Conservation (phyloP, 2,113 vertebrate species). For the Callaeas wilsoni region DNA sequence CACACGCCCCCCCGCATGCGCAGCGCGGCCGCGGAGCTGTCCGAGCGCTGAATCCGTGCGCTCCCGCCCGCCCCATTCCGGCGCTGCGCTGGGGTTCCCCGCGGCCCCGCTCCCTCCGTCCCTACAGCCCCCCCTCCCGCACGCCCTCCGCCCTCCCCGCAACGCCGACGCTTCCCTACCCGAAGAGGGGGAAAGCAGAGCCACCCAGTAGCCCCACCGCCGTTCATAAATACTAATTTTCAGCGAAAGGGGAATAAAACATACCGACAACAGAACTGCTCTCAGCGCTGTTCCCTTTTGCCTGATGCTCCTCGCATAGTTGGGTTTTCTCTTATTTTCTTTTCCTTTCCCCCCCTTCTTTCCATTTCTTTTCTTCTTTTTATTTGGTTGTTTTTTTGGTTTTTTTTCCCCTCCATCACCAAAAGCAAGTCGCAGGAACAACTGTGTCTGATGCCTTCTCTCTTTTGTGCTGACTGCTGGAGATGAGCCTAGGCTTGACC, state of each 20-base stretch:
- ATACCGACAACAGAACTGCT: slow-evolving; percentile 40
- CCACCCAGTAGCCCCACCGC: background rate
- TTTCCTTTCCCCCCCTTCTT: background rate
- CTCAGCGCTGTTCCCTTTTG: slow-evolving; percentile 42
- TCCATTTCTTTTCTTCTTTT: background rate
- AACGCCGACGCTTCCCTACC: background rate
- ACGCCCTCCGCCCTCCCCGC: background rate
- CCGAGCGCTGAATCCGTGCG: slow-evolving; percentile 81
- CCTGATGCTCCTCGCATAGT: slow-evolving; percentile 62
- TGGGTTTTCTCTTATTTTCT: background rate
- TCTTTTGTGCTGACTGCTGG: slow-evolving; percentile 67
- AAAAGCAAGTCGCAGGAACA: slow-evolving; percentile 35
- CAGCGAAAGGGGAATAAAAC: slow-evolving; percentile 62
- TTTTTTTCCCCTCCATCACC: background rate
- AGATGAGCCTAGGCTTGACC: slow-evolving; percentile 75
- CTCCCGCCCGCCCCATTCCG: slow-evolving; percentile 71
- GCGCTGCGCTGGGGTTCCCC: slow-evolving; percentile 62
- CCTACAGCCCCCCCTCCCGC: background rate
- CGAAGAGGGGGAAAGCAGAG: background rate
- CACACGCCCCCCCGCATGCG: slow-evolving; percentile 73
- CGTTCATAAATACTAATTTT: slow-evolving; percentile 34
- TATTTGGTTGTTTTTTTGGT: too few species aligned
- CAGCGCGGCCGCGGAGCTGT: slow-evolving; percentile 77
- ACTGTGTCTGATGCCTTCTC: slow-evolving; percentile 66
- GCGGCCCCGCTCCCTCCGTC: background rate